Percentiles rank a stretch among this genome's conserved stretches.
phyloP scores from a whole-genome alignment of 2,797 vertebrate genomes.

The Cyclura pinguis region DNA sequence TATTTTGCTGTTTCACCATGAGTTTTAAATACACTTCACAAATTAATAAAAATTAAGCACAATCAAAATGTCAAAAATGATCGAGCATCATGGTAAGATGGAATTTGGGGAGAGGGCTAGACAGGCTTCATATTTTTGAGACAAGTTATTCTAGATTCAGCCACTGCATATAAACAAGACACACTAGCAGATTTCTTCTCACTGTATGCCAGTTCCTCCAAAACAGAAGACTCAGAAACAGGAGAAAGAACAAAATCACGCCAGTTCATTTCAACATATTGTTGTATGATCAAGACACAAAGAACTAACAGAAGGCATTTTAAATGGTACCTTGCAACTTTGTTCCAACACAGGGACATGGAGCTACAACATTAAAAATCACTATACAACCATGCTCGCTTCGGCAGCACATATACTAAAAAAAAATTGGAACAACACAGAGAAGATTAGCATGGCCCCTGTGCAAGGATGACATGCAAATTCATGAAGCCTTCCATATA shows the following conservation, averaged over 20 bases:
- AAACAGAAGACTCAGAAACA: neutral
- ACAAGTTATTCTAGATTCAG: neutral
- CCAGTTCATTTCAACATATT: neutral
- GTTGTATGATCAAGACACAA: neutral
- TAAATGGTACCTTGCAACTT: neutral
- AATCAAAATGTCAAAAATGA: neutral
- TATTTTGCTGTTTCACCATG: neutral
- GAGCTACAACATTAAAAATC: neutral
- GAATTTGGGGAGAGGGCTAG: neutral
- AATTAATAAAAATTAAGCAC: neutral
- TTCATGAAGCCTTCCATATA: too few species aligned
- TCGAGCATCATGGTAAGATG: neutral
- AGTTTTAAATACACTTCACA: neutral
- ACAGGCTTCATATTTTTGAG: neutral
- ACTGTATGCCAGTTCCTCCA: neutral
- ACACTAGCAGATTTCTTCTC: neutral
- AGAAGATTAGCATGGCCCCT: too few species aligned
- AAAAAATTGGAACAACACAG: too few species aligned
- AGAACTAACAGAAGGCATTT: neutral
- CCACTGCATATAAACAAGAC: neutral
- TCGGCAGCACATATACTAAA: too few species aligned
- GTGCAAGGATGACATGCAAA: too few species aligned
- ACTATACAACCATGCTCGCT: too few species aligned
- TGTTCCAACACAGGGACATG: neutral
- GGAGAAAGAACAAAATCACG: neutral